Percentiles rank a stretch among this genome's conserved stretches.
Conservation (phyloP, 2,888 invertebrate species). For the Tachina fera region DNA sequence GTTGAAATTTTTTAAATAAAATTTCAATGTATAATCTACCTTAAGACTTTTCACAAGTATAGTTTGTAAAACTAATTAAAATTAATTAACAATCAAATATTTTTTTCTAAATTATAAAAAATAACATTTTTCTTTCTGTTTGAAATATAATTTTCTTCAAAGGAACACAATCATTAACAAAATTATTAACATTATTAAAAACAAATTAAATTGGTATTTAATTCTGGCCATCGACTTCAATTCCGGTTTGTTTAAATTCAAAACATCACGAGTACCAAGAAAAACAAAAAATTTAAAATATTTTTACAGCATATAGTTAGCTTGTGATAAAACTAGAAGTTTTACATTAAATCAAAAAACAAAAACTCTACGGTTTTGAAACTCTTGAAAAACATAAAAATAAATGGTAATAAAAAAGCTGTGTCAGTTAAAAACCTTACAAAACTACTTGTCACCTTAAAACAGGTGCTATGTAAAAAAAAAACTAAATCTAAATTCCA, state of each 20-base stretch:
- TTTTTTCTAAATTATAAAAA: not conserved
- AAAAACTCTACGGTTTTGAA: slow-evolving; percentile 13
- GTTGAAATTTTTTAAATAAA: no score
- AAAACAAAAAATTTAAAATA: not conserved
- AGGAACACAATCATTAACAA: not conserved
- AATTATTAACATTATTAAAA: slow-evolving; percentile 12
- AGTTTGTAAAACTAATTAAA: no score
- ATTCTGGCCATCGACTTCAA: slow-evolving; percentile 3
- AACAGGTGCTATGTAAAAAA: not conserved
- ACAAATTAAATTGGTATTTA: slow-evolving; percentile 1
- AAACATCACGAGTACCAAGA: not conserved
- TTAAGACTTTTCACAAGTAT: no score
- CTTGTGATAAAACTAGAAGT: slow-evolving; percentile 9
- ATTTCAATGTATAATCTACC: no score
- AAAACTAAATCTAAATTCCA: not conserved
- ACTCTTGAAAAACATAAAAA: not conserved
- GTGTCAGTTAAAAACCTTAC: not conserved
- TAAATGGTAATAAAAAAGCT: not conserved
- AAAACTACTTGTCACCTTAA: slow-evolving; percentile 10
- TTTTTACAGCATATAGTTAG: not conserved
- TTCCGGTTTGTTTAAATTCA: slow-evolving; percentile 20
- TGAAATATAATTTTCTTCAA: not conserved
- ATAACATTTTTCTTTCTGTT: not conserved
- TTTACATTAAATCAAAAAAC: not conserved
- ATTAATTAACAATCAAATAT: no score